Conservation (phyloP, 2,797 vertebrate species). For the Vultur gryphus region DNA sequence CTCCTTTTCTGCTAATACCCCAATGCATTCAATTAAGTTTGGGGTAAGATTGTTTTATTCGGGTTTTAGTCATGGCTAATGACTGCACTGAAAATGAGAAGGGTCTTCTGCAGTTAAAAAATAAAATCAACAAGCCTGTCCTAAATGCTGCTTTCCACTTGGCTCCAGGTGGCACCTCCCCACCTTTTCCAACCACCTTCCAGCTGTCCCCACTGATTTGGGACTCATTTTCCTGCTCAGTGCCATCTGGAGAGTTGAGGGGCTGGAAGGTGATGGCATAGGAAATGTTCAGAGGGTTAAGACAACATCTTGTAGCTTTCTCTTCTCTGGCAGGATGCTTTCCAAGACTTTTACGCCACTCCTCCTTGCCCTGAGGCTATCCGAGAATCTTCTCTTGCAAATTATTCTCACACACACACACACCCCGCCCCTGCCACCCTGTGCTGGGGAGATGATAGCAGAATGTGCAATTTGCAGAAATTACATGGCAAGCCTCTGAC, state of each 20-base stretch:
- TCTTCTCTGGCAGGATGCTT: not conserved
- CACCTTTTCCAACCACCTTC: not conserved
- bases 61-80: not conserved
- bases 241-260: not conserved
- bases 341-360: not conserved
- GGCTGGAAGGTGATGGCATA: not conserved
- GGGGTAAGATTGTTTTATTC: not conserved
- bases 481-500: not conserved
- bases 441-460: not conserved
- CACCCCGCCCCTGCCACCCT: no score
- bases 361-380: constrained; percentile 4
- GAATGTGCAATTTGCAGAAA: not conserved
- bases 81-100: not conserved
- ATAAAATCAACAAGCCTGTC: not conserved
- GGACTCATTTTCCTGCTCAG: not conserved
- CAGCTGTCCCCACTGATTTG: not conserved
- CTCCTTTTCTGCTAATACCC: not conserved
- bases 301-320: not conserved
- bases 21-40: not conserved
- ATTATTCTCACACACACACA: not conserved
- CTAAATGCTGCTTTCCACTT: not conserved
- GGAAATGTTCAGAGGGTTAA: not conserved
- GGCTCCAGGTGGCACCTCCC: not conserved
- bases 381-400: not conserved
- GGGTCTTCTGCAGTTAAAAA: not conserved